Percentiles rank a stretch among this genome's conserved stretches.
phyloP scores from a whole-genome alignment of 1,140 invertebrate species.

The roundworm (Caenorhabditis elegans) region WBcel235 BX284606.5:7942001-7942500 shows the following conservation, averaged over 20 bases:
- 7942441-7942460: constrained; percentile 39
- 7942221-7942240: constrained; percentile 28
- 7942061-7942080: neutral
- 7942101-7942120: constrained; percentile 13
- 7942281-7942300: constrained; percentile 38
- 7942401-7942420: neutral
- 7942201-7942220: constrained; percentile 23
- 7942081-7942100: neutral
- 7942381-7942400: constrained; percentile 47
- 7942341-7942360: constrained; percentile 42
- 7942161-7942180: constrained; percentile 23
- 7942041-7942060: neutral
- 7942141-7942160: neutral
- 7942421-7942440: neutral
- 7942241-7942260: constrained; percentile 41
- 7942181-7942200: constrained; percentile 15
- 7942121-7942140: neutral
- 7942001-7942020: constrained; percentile 33
- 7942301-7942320: constrained; percentile 33
- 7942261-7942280: constrained; percentile 33
- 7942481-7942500: neutral
- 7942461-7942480: constrained; percentile 14
- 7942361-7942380: constrained; percentile 39
- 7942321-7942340: constrained; percentile 27
- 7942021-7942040: constrained; percentile 30